These are phyloP conservation scores for Saturnia pavonia DNA, from an alignment of 2,888 invertebrate genomes.

Conservation along the genomic window DNA sequence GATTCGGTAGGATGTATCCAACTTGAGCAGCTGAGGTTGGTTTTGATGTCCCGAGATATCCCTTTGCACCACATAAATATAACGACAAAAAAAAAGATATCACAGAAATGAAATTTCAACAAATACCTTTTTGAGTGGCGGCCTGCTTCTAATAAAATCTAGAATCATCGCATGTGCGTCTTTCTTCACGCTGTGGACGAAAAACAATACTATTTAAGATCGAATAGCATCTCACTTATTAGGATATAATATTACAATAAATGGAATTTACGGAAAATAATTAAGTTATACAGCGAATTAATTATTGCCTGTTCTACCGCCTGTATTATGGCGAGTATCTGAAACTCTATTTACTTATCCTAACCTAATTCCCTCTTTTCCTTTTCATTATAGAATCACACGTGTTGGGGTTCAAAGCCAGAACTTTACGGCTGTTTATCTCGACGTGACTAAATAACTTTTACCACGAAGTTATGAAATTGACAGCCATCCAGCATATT, in stretches of 20 bases:
- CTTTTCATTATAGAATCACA: too few species aligned
- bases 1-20: neutral
- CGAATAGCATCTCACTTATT: too few species aligned
- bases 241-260: neutral
- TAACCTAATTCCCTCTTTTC: too few species aligned
- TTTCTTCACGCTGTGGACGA: conserved; percentile 88
- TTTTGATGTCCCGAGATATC: neutral
- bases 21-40: neutral
- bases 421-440: too few species aligned
- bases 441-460: too few species aligned
- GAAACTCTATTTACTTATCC: too few species aligned
- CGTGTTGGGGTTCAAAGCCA: too few species aligned
- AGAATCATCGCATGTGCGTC: conserved; percentile 97
- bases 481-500: too few species aligned
- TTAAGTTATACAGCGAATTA: too few species aligned
- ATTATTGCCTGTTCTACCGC: too few species aligned
- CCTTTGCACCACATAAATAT: neutral
- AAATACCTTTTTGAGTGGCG: conserved; percentile 93
- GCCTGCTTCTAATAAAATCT: conserved; percentile 97
- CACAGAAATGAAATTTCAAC: neutral
- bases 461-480: too few species aligned
- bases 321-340: too few species aligned
- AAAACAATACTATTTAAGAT: conserved; percentile 24
- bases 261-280: neutral
- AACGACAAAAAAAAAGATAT: neutral